Conservation (phyloP, 2,888 invertebrate species). For the Eustalomyia histrio region DNA sequence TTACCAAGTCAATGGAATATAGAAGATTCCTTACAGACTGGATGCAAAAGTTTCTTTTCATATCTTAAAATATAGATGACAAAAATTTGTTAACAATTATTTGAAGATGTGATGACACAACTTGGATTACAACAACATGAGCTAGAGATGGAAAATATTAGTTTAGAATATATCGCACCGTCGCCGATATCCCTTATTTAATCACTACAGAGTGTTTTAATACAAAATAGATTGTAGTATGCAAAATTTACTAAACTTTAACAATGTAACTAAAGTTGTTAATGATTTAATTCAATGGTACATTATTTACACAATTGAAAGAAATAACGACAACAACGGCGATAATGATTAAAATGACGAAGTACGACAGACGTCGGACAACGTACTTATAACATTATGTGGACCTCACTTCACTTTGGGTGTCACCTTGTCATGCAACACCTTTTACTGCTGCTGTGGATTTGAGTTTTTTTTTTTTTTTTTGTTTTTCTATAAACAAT, state of each 20-base stretch:
- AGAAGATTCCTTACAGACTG: no score
- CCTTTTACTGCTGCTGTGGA: constrained; percentile 46
- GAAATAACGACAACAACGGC: neutral
- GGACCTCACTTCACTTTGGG: constrained; percentile 40
- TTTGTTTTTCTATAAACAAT: constrained; percentile 17
- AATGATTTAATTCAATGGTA: constrained; percentile 41
- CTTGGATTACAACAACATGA: no score
- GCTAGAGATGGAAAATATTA: no score
- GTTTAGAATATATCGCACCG: no score
- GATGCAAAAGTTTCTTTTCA: no score
- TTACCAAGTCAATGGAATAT: no score
- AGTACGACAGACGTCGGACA: constrained; percentile 13
- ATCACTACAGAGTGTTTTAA: neutral
- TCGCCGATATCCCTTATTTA: neutral
- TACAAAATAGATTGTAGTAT: neutral
- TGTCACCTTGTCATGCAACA: constrained; percentile 65
- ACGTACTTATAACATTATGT: neutral
- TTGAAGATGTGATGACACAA: no score
- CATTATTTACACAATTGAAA: constrained; percentile 40
- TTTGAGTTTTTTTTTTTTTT: no score
- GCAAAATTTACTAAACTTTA: neutral
- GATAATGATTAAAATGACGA: constrained; percentile 1
- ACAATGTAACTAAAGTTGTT: constrained; percentile 30
- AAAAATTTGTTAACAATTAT: no score
- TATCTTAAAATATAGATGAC: no score